Percentiles rank a stretch among this genome's conserved stretches.
phyloP scores from a whole-genome alignment of 1,140 invertebrate species.

The Lysiphlebus fabarum region DNA sequence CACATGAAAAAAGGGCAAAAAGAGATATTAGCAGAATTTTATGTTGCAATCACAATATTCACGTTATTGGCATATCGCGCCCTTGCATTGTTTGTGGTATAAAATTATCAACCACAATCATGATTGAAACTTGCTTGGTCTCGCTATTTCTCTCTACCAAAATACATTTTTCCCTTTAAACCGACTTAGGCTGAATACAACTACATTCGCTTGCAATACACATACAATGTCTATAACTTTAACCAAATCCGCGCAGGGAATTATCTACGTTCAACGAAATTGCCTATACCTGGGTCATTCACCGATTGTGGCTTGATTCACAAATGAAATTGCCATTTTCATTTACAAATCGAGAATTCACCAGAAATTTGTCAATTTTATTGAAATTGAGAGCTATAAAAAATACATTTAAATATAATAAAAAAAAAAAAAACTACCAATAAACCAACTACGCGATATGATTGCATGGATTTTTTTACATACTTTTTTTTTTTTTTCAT shows the following conservation, averaged over 20 bases:
- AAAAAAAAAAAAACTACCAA: too few relatives aligned
- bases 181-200: too few relatives aligned
- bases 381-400: too few relatives aligned
- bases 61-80: conserved; percentile 15
- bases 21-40: conserved; percentile 17
- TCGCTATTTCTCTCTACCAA: conserved; percentile 1
- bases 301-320: background rate
- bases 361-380: too few relatives aligned
- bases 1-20: background rate
- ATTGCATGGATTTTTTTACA: too few relatives aligned
- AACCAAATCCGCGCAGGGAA: conserved; percentile 13
- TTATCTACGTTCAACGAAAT: conserved; percentile 4
- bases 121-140: conserved; percentile 20
- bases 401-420: too few relatives aligned
- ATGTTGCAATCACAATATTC: conserved; percentile 22
- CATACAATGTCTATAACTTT: background rate
- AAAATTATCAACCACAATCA: conserved; percentile 26
- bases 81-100: conserved; percentile 14
- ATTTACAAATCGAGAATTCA: too few relatives aligned
- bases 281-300: conserved; percentile 2
- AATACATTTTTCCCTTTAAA: conserved; percentile 9
- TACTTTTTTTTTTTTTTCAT: too few relatives aligned
- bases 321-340: background rate
- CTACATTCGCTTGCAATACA: background rate
- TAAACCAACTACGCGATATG: too few relatives aligned